A percentile compares a stretch with the other conserved stretches of the same genome.
Evolutionary conservation across 1,140 invertebrate genomes (phyloP).

Genomic region (Eupeodes corollae): DNA sequence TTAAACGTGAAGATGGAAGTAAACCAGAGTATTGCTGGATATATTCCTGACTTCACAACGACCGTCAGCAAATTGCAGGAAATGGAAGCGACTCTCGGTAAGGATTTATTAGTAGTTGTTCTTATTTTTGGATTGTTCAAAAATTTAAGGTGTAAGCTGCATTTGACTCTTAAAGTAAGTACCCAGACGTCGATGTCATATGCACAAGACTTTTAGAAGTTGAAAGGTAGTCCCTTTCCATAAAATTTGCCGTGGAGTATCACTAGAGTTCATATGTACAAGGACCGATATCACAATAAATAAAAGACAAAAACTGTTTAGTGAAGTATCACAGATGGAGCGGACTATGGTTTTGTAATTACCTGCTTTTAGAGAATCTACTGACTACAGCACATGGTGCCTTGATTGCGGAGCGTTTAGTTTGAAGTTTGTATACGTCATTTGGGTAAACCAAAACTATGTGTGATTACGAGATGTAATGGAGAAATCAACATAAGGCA

Average conservation of each 20-base stretch:
- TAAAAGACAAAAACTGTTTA: too few relatives aligned
- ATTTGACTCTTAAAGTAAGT: neutral
- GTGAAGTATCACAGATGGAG: too few relatives aligned
- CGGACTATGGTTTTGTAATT: too few relatives aligned
- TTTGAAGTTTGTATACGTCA: slow-evolving; percentile 19
- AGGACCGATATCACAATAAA: too few relatives aligned
- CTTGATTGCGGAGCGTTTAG: too few relatives aligned
- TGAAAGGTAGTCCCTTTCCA: too few relatives aligned
- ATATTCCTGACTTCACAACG: neutral
- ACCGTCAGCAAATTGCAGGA: slow-evolving; percentile 1
- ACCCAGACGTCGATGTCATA: neutral
- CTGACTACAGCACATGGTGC: too few relatives aligned
- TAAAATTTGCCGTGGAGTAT: too few relatives aligned
- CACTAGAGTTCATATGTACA: too few relatives aligned
- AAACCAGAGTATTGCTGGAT: neutral
- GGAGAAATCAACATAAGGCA: slow-evolving; percentile 23
- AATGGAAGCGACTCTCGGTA: neutral
- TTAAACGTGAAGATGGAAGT: neutral
- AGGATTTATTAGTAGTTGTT: slow-evolving; percentile 2
- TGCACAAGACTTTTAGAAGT: slow-evolving; percentile 2
- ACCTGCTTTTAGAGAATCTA: too few relatives aligned
- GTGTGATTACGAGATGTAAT: slow-evolving; percentile 18
- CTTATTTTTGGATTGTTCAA: slow-evolving; percentile 1
- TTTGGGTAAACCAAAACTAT: slow-evolving; percentile 11
- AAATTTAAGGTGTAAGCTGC: slow-evolving; percentile 1